A percentile compares a stretch with the other conserved stretches of the same genome.
These are phyloP conservation scores for Macaca fascicularis DNA, from an alignment of 2,113 vertebrate genomes.

Conservation along the genomic window T2T-MFA8v1.1 NC_088375.1:131954501-131955000, in stretches of 20 bases:
- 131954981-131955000: not conserved
- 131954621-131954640: not conserved
- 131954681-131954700: not conserved
- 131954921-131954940: not conserved
- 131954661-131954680: not conserved
- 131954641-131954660: not conserved
- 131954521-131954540: not conserved
- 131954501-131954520: not conserved
- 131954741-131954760: not conserved
- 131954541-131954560: constrained; percentile 45
- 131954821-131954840: not conserved
- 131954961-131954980: not conserved
- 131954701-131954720: not conserved
- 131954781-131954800: not conserved
- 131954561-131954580: not conserved
- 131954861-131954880: not conserved
- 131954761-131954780: not conserved
- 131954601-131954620: not conserved
- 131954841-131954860: not conserved
- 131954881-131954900: not conserved
- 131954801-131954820: not conserved
- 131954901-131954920: not conserved
- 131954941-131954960: not conserved
- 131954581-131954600: not conserved
- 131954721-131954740: not conserved